Base-by-base conservation (phyloP, 2,113 vertebrate genomes). In the Tupaia tana region DNA sequence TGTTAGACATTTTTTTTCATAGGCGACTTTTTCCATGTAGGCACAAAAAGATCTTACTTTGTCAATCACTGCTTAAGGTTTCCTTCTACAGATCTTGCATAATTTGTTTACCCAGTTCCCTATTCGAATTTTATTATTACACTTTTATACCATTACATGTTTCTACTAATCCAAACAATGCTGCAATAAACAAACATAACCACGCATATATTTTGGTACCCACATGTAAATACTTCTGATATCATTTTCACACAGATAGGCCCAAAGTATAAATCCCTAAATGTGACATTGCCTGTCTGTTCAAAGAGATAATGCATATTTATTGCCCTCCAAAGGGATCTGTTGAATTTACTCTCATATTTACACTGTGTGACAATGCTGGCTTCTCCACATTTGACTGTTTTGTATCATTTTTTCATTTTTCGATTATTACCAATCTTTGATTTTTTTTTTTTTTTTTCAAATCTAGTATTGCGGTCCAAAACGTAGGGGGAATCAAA, bases 401-500 rank as follows among this genome's bases (percentile, higher is more conserved):
- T 58, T 90, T 93, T 43, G 10, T 61, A 67, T 29, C 27, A 56
- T 59, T 94, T 64, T 93, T 86, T 54, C 16, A 66, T 43, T 87
- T 56, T 63, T 97, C 52, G 56, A 19, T 34, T 95, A 66, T 71
- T 87, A n/a, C 22, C 43, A 80, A 27, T 82, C 13, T 89, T 59
- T 63, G 89, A 89, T 77, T 54, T 20, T 18, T 61, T 31, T 24
- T 24, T 11, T 34, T 56, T 58, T 93, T 8, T 91, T 78, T 86
- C 29, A 90, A 81, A 78, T 52, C 61, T 78, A 88, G 43, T 74
- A 34, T 56, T 27, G 92, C 0, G 63, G 52, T 74, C 93, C 79
- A 77, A 95, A 96, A 90, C 29, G 18, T 22, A 85, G 16, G 70
- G 11, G 29, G 75, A 69, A 93, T 14, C 64, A 63, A 71, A 96